Percentiles rank a stretch among this genome's conserved stretches.
phyloP scores from a whole-genome alignment of 1,140 invertebrate genomes.

The Cotesia typhae region DNA sequence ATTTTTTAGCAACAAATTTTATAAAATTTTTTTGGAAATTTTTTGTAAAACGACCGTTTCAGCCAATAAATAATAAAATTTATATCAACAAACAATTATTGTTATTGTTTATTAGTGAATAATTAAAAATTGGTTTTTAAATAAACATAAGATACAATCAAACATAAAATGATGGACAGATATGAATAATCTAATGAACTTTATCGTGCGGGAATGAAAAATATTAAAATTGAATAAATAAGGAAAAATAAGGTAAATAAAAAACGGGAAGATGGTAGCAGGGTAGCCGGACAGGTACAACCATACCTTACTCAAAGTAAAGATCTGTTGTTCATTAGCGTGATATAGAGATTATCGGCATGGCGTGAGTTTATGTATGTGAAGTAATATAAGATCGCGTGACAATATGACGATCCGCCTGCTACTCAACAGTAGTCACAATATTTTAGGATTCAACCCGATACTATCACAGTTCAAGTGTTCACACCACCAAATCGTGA shows the following conservation, averaged over 20 bases:
- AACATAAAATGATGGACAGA: constrained; percentile 6
- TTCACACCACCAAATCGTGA: constrained; percentile 34
- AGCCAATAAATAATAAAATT: too few relatives aligned
- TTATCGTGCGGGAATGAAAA: constrained; percentile 6
- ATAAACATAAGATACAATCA: neutral
- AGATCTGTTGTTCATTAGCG: constrained; percentile 33
- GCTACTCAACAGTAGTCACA: constrained; percentile 20
- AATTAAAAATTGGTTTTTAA: neutral
- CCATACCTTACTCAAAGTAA: neutral
- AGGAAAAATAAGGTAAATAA: neutral
- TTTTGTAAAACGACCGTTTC: too few relatives aligned
- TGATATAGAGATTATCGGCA: constrained; percentile 22
- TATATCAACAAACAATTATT: too few relatives aligned
- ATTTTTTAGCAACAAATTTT: too few relatives aligned
- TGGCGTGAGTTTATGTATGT: constrained; percentile 14
- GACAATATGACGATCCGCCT: constrained; percentile 26
- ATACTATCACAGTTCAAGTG: constrained; percentile 36
- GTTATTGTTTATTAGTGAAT: too few relatives aligned
- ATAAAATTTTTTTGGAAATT: too few relatives aligned
- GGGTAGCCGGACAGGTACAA: neutral
- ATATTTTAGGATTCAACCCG: constrained; percentile 31
- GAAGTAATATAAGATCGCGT: constrained; percentile 18
- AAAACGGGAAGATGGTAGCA: neutral
- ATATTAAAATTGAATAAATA: neutral
- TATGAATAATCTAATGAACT: constrained; percentile 1